Conservation (phyloP, 2,113 vertebrate species). For the Pterocles orientalis region DNA sequence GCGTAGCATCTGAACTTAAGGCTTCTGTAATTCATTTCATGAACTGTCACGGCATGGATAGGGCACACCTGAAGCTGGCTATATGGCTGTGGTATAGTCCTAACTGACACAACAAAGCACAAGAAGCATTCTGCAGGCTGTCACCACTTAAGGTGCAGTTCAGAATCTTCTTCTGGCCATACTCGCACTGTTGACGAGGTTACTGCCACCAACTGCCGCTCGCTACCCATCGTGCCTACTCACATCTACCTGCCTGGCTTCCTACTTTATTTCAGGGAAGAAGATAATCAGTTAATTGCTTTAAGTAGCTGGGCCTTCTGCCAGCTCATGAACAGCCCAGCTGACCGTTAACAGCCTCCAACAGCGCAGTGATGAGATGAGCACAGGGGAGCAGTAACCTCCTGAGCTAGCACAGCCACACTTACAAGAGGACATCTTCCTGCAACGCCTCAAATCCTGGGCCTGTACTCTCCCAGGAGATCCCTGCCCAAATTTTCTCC, state of each 20-base stretch:
- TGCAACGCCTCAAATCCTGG: neutral
- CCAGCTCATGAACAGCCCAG: neutral
- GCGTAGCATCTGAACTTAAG: neutral
- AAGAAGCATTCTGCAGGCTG: neutral
- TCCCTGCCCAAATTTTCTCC: neutral
- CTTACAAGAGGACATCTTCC: neutral
- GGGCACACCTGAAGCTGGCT: neutral
- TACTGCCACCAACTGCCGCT: neutral
- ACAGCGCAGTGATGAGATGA: neutral
- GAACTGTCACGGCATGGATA: fast-evolving
- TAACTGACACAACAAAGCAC: neutral
- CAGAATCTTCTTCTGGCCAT: neutral
- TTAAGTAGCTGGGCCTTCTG: neutral
- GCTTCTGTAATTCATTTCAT: neutral
- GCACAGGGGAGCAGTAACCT: neutral
- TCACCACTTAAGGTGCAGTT: neutral
- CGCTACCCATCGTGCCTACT: fast-evolving
- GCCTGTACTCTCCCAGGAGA: neutral
- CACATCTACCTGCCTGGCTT: neutral
- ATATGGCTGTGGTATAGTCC: neutral
- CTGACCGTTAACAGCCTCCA: neutral
- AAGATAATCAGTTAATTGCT: neutral
- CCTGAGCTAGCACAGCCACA: neutral
- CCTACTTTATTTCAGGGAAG: neutral
- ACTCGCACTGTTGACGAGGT: neutral